Conservation (phyloP, 1,140 invertebrate genomes). For the Danaus melanippus region DNA sequence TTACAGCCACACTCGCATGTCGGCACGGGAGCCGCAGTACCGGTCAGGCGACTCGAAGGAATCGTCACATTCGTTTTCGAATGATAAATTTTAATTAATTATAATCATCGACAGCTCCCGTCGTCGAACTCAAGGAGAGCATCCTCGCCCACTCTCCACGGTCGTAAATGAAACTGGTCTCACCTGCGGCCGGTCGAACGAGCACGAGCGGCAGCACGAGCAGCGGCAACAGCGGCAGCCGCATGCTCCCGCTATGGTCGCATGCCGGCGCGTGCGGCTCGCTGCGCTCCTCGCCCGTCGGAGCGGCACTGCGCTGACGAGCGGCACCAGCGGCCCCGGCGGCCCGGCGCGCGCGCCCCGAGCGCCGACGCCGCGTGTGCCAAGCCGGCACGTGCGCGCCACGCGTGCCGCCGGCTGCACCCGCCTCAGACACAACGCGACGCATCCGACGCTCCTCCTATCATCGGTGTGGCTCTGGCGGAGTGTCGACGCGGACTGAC, state of each 20-base stretch:
- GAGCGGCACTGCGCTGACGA: slow-evolving; percentile 36
- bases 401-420: slow-evolving; percentile 33
- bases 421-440: slow-evolving; percentile 28
- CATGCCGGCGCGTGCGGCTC: slow-evolving; percentile 60
- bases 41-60: slow-evolving; percentile 30
- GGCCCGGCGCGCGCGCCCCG: slow-evolving; percentile 33
- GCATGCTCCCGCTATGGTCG: slow-evolving; percentile 55
- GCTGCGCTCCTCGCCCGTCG: slow-evolving; percentile 40
- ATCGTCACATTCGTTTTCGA: slow-evolving; percentile 32
- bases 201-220: slow-evolving; percentile 62
- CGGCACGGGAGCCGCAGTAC: slow-evolving; percentile 27
- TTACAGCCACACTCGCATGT: slow-evolving; percentile 14
- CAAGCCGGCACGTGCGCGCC: slow-evolving; percentile 30
- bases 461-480: slow-evolving; percentile 44
- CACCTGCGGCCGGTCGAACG: slow-evolving; percentile 61
- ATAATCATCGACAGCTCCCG: slow-evolving; percentile 15
- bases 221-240: slow-evolving; percentile 60
- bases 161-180: slow-evolving; percentile 17
- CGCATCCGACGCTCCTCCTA: slow-evolving; percentile 36
- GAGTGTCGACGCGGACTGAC: slow-evolving; percentile 50
- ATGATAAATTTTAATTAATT: slow-evolving; percentile 27
- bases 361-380: slow-evolving; percentile 31
- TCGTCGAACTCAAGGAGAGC: slow-evolving; percentile 9
- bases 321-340: slow-evolving; percentile 49
- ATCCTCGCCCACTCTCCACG: slow-evolving; percentile 2